phyloP scores from a whole-genome alignment of 1,140 invertebrate genomes.

The Probaryconus sp. region DNA sequence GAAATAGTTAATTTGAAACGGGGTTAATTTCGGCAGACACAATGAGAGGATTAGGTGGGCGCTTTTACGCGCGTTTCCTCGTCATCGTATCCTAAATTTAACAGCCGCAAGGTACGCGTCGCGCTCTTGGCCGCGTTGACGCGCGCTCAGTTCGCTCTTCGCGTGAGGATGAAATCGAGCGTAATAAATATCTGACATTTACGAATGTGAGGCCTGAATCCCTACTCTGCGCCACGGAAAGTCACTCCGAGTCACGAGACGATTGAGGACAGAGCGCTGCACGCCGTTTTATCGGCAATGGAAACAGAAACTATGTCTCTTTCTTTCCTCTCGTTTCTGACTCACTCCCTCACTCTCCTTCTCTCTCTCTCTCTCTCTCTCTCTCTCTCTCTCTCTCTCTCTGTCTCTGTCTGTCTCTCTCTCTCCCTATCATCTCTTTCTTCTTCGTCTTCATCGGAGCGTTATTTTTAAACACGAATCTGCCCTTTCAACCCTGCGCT shows the following conservation, averaged over 20 bases:
- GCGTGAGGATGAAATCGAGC: conserved; percentile 57
- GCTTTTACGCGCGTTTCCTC: conserved; percentile 40
- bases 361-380: conserved; percentile 8
- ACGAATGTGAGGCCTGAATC: conserved; percentile 49
- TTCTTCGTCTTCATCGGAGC: too few species aligned
- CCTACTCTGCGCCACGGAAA: background rate
- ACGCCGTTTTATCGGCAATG: conserved; percentile 11
- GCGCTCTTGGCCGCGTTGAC: conserved; percentile 22
- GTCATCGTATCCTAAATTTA: conserved; percentile 52
- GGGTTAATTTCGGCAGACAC: conserved; percentile 30
- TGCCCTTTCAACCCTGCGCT: conserved; percentile 46
- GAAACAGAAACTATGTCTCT: too few species aligned
- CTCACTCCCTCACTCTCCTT: too few species aligned
- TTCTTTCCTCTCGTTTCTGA: too few species aligned
- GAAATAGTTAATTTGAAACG: conserved; percentile 17
- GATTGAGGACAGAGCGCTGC: conserved; percentile 47
- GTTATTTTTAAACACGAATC: conserved; percentile 51
- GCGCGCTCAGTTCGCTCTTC: conserved; percentile 9
- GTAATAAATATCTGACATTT: conserved; percentile 62
- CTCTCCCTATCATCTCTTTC: conserved; percentile 3
- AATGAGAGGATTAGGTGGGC: conserved; percentile 34
- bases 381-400: background rate
- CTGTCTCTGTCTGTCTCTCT: background rate
- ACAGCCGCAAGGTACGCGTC: conserved; percentile 25
- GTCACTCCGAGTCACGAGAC: conserved; percentile 35